Percentiles rank a stretch among this genome's conserved stretches.
phyloP scores from a whole-genome alignment of 2,797 vertebrate genomes.

The Paedocypris micromegethes region DNA sequence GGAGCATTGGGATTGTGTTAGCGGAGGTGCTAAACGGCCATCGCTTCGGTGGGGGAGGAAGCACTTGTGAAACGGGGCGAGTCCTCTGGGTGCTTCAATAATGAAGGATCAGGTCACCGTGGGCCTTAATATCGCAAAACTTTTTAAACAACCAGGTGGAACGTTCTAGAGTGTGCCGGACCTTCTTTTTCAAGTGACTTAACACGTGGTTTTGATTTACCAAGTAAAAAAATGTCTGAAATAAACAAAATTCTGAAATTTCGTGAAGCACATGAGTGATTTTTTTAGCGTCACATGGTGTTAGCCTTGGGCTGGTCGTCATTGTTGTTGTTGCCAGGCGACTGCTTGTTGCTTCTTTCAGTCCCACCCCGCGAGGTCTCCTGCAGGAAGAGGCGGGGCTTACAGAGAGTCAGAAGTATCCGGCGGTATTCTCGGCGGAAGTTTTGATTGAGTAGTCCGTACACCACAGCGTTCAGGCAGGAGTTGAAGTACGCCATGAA shows the following conservation, averaged over 20 bases:
- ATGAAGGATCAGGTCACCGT: neutral
- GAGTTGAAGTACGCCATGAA: slow-evolving; percentile 90
- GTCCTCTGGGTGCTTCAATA: neutral
- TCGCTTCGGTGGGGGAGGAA: neutral
- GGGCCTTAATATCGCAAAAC: neutral
- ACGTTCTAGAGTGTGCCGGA: too few species aligned
- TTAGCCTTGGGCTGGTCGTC: slow-evolving; percentile 73
- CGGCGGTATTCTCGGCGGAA: slow-evolving; percentile 81
- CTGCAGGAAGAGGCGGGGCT: slow-evolving; percentile 71
- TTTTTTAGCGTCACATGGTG: slow-evolving; percentile 56
- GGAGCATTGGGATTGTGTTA: slow-evolving; percentile 9
- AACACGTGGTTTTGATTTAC: too few species aligned
- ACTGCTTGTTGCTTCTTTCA: slow-evolving; percentile 74
- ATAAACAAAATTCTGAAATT: too few species aligned
- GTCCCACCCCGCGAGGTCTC: slow-evolving; percentile 74
- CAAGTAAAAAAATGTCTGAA: too few species aligned
- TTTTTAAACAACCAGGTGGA: too few species aligned
- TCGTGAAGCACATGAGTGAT: too few species aligned
- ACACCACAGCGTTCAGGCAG: slow-evolving; percentile 85
- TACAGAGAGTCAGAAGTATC: slow-evolving; percentile 76
- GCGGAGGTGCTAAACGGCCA: slow-evolving; percentile 4
- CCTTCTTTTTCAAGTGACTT: too few species aligned
- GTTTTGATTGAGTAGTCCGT: slow-evolving; percentile 85
- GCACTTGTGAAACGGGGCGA: slow-evolving; percentile 9
- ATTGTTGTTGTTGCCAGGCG: slow-evolving; percentile 77